Base-by-base conservation (phyloP, 1,140 invertebrate species). In the Chironomus tepperi region DNA sequence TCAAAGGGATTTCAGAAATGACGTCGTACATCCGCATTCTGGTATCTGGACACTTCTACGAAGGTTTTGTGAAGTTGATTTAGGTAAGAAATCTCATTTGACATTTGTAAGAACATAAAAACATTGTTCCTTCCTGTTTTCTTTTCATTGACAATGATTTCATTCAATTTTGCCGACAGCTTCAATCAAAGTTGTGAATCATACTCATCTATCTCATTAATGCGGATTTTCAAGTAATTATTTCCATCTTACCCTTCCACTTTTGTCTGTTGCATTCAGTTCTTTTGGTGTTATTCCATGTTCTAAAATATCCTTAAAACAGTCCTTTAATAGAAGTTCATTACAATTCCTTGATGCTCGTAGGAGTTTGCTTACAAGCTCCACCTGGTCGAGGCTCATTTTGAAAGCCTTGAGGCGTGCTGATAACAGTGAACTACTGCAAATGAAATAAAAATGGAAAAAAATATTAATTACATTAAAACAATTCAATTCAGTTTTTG, bases 231-330 rank as follows among this genome's bases (percentile, higher is more conserved):
- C n/a, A 34, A 34, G 5, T 34, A 5, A 34, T 5, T 5, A 34
- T 34, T 1, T 2, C 24, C 24, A 34, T 74, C 80, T 83, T 74
- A 85, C 84, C 77, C 84, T 78, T 73, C 84, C 84, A 76, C 83
- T 84, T 67, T 77, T 76, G 67, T 85, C 84, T 7, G 77, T 77
- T 42, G 81, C 76, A 75, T 85, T 84, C n/a, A 84, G 77, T 70
- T 84, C 81, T 73, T 81, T 76, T 15, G 79, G 75, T 0, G 77
- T 77, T 7, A 80, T 70, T 43, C 78, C 80, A 9, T 78, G 77
- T 72, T 79, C 80, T 34, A 79, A 76, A 1, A 79, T 78, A 3
- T 78, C 78, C 0, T 76, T 74, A 18, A 84, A 77, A 7, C 84
- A 78, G 43, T 79, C 78, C 12, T 77, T 79, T 21, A 84, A 74